Percentiles rank a stretch among this genome's conserved stretches.
Evolutionary conservation across 2,113 vertebrate species (phyloP).

Genomic region (Tragelaphus buxtoni): DNA sequence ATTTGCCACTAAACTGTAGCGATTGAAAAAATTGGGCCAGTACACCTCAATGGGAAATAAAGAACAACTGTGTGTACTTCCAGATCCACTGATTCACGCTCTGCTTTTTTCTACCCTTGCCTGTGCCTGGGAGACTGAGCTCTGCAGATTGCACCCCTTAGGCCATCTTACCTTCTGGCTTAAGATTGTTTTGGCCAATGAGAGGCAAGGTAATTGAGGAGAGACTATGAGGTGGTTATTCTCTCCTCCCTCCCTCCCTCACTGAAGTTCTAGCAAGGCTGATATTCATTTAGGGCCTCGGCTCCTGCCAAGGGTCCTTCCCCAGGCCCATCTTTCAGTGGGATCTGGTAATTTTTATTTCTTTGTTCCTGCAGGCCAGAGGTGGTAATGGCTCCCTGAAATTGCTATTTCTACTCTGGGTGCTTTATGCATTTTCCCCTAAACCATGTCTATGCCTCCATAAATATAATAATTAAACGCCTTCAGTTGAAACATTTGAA

Average conservation of each 20-base stretch:
- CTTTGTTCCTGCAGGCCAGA: background rate
- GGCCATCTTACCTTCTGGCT: background rate
- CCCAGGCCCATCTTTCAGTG: background rate
- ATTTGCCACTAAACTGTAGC: background rate
- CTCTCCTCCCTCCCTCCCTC: background rate
- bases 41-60: background rate
- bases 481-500: background rate
- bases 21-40: background rate
- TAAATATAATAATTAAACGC: background rate
- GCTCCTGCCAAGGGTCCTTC: background rate
- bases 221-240: background rate
- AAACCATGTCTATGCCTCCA: background rate
- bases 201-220: background rate
- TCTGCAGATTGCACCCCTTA: background rate
- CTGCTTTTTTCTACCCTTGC: background rate
- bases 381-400: background rate
- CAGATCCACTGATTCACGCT: rapidly evolving
- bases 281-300: background rate
- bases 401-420: background rate
- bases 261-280: background rate
- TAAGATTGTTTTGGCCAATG: background rate
- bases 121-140: background rate
- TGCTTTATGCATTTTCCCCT: background rate
- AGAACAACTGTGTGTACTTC: background rate
- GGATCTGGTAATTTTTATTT: background rate